phyloP scores from a whole-genome alignment of 2,888 invertebrate genomes.

The Habroteleia sp. region DNA sequence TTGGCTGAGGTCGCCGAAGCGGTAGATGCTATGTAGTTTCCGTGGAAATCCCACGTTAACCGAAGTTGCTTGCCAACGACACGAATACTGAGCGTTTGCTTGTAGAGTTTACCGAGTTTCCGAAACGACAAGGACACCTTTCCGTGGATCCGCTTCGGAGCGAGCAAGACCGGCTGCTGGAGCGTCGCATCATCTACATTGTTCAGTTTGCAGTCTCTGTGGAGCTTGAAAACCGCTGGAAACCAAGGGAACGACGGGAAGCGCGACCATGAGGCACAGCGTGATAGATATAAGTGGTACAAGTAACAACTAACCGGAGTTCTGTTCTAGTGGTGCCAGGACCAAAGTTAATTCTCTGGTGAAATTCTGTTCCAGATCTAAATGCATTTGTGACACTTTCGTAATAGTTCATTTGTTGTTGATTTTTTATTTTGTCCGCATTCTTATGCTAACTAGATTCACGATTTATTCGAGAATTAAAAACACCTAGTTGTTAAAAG shows the following conservation, averaged over 20 bases:
- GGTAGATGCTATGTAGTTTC: slow-evolving; percentile 68
- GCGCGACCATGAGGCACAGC: slow-evolving; percentile 43
- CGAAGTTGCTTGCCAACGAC: slow-evolving; percentile 78
- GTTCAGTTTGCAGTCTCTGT: slow-evolving; percentile 45
- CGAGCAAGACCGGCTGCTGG: slow-evolving; percentile 11
- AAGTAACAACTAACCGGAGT: slow-evolving; percentile 73
- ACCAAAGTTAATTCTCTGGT: slow-evolving; percentile 71
- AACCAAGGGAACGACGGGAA: slow-evolving; percentile 37
- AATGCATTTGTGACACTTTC: slow-evolving; percentile 12
- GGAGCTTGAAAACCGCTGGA: slow-evolving; percentile 49
- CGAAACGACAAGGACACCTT: slow-evolving; percentile 32
- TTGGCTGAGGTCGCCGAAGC: slow-evolving; percentile 58
- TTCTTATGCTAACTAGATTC: slow-evolving; percentile 8
- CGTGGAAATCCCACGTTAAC: slow-evolving; percentile 68
- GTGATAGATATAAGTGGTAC: slow-evolving; percentile 75
- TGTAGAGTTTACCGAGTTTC: slow-evolving; percentile 69
- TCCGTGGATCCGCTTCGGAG: background rate
- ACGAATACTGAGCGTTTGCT: slow-evolving; percentile 72
- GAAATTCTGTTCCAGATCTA: slow-evolving; percentile 48
- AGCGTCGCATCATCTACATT: slow-evolving; percentile 50
- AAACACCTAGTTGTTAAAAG: too few species aligned
- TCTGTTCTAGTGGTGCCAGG: slow-evolving; percentile 69
- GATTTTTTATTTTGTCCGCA: background rate
- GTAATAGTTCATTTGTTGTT: slow-evolving; percentile 35
- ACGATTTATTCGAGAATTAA: too few species aligned